A percentile compares a stretch with the other conserved stretches of the same genome.
Conservation (phyloP, 2,113 vertebrate genomes). For the Phocoena sinus region DNA sequence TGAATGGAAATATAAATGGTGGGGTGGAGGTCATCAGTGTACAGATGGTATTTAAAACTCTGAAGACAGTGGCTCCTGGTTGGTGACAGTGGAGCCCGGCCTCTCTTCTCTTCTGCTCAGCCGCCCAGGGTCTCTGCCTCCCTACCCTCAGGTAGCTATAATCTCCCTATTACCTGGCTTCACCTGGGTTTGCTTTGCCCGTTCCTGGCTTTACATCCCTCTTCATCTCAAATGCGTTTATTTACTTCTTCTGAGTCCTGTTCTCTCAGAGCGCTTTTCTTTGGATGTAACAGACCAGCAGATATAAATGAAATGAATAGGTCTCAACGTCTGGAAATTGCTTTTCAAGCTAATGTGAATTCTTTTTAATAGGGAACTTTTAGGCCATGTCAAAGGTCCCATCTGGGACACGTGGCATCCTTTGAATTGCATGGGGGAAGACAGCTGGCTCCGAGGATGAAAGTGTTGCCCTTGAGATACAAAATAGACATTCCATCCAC, state of each 20-base stretch:
- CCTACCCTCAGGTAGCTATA: not conserved
- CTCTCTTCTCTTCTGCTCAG: not conserved
- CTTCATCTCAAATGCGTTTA: not conserved
- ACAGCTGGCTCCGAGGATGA: not conserved
- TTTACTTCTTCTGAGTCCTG: not conserved
- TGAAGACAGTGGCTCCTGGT: not conserved
- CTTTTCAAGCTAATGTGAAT: not conserved
- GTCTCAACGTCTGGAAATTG: not conserved
- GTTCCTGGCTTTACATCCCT: not conserved
- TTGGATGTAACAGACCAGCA: not conserved
- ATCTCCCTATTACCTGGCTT: not conserved
- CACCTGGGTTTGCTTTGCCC: not conserved
- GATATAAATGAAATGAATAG: not conserved
- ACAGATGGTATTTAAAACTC: not conserved
- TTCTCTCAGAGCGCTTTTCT: not conserved
- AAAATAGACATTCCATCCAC: not conserved
- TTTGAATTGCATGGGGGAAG: not conserved
- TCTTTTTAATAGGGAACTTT: not conserved
- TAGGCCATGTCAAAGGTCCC: not conserved
- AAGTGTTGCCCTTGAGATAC: not conserved
- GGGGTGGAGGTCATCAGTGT: accelerated
- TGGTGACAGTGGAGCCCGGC: accelerated
- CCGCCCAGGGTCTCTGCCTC: not conserved
- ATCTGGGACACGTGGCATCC: not conserved
- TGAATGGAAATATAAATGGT: not conserved